phyloP scores from a whole-genome alignment of 2,113 vertebrate species.

The Paraplagusia blochii region DNA sequence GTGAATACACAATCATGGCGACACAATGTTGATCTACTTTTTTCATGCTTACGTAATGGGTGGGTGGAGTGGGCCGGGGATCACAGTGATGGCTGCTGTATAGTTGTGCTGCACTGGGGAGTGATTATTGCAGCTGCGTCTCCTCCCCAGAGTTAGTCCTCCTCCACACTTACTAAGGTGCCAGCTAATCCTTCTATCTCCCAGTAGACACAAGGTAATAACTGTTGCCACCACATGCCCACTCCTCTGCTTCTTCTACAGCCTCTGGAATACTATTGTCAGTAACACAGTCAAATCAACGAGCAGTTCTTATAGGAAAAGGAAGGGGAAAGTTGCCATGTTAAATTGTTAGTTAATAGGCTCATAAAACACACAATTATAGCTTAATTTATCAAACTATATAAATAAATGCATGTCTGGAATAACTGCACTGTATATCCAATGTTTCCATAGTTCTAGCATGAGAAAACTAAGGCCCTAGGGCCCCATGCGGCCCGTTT shows the following conservation, averaged over 20 bases:
- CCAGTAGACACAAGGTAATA: conserved; percentile 39
- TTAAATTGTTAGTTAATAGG: too few species aligned
- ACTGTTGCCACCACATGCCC: conserved; percentile 35
- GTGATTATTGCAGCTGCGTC: conserved; percentile 56
- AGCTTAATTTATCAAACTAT: too few species aligned
- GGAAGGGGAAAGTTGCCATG: too few species aligned
- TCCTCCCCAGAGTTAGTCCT: conserved; percentile 38
- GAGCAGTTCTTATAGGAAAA: too few species aligned
- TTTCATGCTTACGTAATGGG: conserved; percentile 57
- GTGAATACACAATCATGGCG: conserved; percentile 9
- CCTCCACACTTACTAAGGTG: conserved; percentile 55
- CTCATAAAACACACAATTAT: too few species aligned
- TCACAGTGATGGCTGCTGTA: conserved; percentile 44
- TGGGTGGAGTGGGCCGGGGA: conserved; percentile 63
- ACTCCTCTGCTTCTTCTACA: conserved; percentile 11
- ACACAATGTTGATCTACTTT: conserved; percentile 47
- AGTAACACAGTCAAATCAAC: too few species aligned
- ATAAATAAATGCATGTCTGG: too few species aligned
- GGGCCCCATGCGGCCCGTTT: too few species aligned
- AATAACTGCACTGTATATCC: too few species aligned
- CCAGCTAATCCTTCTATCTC: conserved; percentile 44
- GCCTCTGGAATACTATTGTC: conserved; percentile 1
- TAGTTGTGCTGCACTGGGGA: conserved; percentile 49
- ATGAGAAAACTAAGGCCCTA: too few species aligned
- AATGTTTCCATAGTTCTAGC: too few species aligned